Conservation (phyloP, 2,888 invertebrate species). For the Netelia fuscicornis region DNA sequence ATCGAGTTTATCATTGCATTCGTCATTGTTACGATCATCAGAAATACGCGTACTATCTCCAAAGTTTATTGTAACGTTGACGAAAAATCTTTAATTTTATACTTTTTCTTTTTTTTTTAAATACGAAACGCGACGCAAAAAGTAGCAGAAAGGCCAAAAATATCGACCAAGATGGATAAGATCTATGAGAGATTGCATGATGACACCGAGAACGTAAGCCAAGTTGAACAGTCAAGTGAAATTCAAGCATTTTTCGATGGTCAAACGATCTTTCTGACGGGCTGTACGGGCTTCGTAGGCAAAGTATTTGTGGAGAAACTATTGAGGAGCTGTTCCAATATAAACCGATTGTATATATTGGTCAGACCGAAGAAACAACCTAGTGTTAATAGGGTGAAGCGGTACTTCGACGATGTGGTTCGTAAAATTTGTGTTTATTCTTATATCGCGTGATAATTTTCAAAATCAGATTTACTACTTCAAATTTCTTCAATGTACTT, state of each 20-base stretch:
- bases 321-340: conserved; percentile 71
- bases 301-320: conserved; percentile 76
- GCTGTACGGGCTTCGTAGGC: conserved; percentile 75
- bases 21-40: background rate
- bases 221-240: conserved; percentile 66
- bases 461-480: too few relatives aligned
- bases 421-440: conserved; percentile 56
- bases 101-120: background rate
- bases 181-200: conserved; percentile 73
- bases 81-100: background rate
- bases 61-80: background rate
- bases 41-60: background rate
- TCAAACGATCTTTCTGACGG: conserved; percentile 75
- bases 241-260: conserved; percentile 74
- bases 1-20: background rate
- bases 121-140: background rate
- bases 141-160: background rate
- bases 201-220: conserved; percentile 61
- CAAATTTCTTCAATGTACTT: too few relatives aligned
- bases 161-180: conserved; percentile 65
- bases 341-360: conserved; percentile 74
- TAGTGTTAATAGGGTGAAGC: conserved; percentile 64
- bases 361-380: conserved; percentile 62
- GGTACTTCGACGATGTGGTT: conserved; percentile 71
- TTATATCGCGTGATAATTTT: background rate